Evolutionary conservation across 2,888 invertebrate genomes (phyloP), one percentile per base, ranked within the genome.

Genomic region (Chaetoderma sp.): DNA sequence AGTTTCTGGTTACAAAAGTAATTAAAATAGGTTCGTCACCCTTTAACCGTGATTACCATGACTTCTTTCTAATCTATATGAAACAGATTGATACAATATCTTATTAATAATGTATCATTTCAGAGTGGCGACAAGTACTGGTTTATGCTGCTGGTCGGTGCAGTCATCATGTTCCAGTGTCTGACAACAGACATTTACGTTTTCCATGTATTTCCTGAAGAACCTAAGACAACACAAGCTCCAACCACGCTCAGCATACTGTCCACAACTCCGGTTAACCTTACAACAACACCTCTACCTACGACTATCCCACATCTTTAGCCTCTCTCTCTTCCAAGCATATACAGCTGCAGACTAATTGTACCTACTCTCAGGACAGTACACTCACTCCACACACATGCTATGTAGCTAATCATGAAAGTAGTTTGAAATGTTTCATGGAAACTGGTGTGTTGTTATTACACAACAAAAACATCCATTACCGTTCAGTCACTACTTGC

Each of bases 111-210:
- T 39, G 39, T 47, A 16, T 39, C 27, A 13, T 67, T 74, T 21
- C 78, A 83, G 83, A 70, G 72, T 6, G 75, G 79, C 27, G 82
- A 82, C 67, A 83, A 83, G 59, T 80, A 75, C 71, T 83, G 83
- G 83, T 83, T 78, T 66, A 74, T 83, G 25, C 73, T 82, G 56
- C 44, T 82, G 28, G 69, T 83, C 4, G 78, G 77, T 3, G 66
- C 62, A 1, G 78, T 82, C 21, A 80, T 83, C 45, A 68, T 77
- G 4, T 78, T 83, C 68, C 83, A 83, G 73, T 79, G 78, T 50
- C 72, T 83, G 8, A 79, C 81, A 23, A 77, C 80, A 1, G 81
- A 83, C 61, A 72, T 82, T n/a, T 81, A 78, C 65, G 78, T 80
- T 4, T 83, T 79, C 67, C 75, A 78, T 36, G 68, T 60, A 13